A percentile compares a stretch with the other conserved stretches of the same genome.
phyloP scores from a whole-genome alignment of 2,113 vertebrate species.

The Apteryx owenii region DNA sequence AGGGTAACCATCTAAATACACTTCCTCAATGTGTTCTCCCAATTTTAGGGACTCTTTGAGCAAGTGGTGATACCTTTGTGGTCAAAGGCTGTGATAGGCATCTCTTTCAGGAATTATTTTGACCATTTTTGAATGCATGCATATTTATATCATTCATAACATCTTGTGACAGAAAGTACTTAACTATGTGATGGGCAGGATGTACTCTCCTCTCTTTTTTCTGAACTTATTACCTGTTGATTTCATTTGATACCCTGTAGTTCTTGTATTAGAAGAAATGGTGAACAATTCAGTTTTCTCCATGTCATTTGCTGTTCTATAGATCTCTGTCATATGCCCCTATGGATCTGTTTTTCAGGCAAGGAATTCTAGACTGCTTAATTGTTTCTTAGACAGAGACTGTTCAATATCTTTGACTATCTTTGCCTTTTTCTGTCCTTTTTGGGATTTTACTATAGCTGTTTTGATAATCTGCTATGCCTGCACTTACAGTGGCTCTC shows the following conservation, averaged over 20 bases:
- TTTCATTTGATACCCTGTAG: background rate
- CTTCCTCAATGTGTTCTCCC: background rate
- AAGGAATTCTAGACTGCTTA: background rate
- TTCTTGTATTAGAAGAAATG: background rate
- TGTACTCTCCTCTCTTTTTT: background rate
- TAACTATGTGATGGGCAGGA: background rate
- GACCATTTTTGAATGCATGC: background rate
- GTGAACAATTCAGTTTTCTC: background rate
- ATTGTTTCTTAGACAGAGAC: background rate
- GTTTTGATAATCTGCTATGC: background rate
- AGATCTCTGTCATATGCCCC: background rate
- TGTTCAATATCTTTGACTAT: background rate
- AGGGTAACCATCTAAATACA: background rate
- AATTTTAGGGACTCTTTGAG: background rate
- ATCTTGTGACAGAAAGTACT: rapidly evolving
- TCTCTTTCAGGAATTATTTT: background rate
- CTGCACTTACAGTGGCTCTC: background rate
- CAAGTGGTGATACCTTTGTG: background rate
- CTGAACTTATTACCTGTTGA: background rate
- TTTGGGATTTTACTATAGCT: background rate
- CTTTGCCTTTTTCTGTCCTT: background rate
- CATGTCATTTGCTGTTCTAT: background rate
- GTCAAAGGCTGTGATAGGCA: background rate
- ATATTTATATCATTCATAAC: background rate
- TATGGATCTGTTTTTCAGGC: background rate